Base-by-base conservation (phyloP, 2,888 invertebrate genomes). In the Brachyopa scutellaris region DNA sequence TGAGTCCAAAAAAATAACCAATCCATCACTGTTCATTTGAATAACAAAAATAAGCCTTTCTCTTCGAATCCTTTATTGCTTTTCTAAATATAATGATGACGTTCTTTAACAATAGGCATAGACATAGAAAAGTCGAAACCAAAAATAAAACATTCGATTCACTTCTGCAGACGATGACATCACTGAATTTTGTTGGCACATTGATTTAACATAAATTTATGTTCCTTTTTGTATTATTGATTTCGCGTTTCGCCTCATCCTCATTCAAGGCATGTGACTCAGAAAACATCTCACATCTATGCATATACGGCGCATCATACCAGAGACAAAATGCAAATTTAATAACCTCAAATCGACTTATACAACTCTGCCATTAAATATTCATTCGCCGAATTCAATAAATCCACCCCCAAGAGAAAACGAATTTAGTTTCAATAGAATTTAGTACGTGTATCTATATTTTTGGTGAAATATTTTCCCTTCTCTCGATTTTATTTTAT, bases 341-440 rank as follows among this genome's bases (percentile, higher is more conserved):
- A 51, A 64, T 64, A 51, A 51, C 64, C 36, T 38, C 36, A 57
- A 74, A 66, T 55, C 40, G 40, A 57, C 57, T 74, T n/a, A n/a
- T 64, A 51, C 38, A 72, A 15, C 19, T 49, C 19, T 31, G 6
- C 31, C 42, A 42, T 76, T 49, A 76, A 67, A 67, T 76, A 76
- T 76, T 74, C 74, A 74, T 66, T 67, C 42, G 19, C n/a, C 6
- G 33, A 59, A 74, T 74, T 76, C 67, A 67, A 59, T 59, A 67
- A 59, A 67, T 59, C 59, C 59, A 19, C 66, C 40, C 51, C 36
- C 13, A 7, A 21, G 9, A 2, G 26, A 47, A 17, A 38, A 47
- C 29, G 49, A 66, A 49, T 33, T 42, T 40, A 59, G 49, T 33
- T 59, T 51, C 42, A 66, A 74, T 31, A 29, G 11, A 29, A n/a